Base-by-base conservation (phyloP, 2,797 vertebrate species). In the Salarias fasciatus region DNA sequence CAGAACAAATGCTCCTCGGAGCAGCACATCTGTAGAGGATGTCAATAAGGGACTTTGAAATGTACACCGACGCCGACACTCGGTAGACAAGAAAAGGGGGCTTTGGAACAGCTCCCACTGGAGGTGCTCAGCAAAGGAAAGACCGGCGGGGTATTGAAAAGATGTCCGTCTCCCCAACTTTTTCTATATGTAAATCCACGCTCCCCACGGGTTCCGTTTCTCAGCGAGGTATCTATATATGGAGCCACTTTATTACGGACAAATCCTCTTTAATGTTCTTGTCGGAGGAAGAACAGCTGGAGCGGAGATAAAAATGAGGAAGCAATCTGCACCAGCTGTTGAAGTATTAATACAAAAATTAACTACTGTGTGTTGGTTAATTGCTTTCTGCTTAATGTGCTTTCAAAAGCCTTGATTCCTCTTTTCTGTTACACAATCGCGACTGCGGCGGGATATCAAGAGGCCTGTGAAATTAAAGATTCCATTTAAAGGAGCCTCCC, bases 351-450 rank as follows among this genome's bases (percentile, higher is more conserved):
- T 91, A 90, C 84, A 90, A 91, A 90, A 93, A 92, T 92, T 90
- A 93, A 92, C 91, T 90, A 89, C 91, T 89, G 85, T 90, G 91
- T 90, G 89, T 90, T 87, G 88, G 88, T 91, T 92, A 93, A 93
- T 93, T 91, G 91, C 91, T 92, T 93, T 91, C 90, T 90, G 89
- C 87, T 89, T 93, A 93, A 93, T 92, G 91, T 92, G 88, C 89
- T 91, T 89, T 91, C 86, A 90, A 92, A 92, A 92, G 91, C 86
- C 87, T 84, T 75, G 83, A 88, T 89, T 90, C 88, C 86, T 80
- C 87, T 73, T 88, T 92, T 91, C 87, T 89, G 86, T 90, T 89
- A 86, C 83, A 88, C 91, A 91, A 90, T 88, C 79, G 61, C 77
- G 69, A 86, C 75, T 82, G 78, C 56, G 78, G 83, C 49, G 18